Evolutionary conservation across 2,797 vertebrate genomes (phyloP).

Genomic region (Champsocephalus esox): DNA sequence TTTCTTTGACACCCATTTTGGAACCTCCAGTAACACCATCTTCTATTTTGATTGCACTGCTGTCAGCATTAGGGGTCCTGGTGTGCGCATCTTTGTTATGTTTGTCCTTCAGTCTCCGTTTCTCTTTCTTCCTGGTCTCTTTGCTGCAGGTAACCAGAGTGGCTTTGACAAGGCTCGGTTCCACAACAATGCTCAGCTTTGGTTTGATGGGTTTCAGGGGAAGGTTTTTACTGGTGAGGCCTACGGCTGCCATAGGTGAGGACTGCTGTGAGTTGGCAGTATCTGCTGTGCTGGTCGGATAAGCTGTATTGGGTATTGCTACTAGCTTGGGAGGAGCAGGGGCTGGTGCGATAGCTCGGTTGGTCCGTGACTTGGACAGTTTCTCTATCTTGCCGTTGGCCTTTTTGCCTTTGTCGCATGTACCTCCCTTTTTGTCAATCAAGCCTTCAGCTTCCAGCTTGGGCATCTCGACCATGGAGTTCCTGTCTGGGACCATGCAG

Average conservation of each 20-base stretch:
- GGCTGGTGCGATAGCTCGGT: conserved; percentile 92
- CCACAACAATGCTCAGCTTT: conserved; percentile 94
- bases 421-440: conserved; percentile 92
- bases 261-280: conserved; percentile 84
- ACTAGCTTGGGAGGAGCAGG: conserved; percentile 95
- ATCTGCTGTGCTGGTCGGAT: conserved; percentile 87
- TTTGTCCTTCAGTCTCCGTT: conserved; percentile 94
- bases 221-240: conserved; percentile 94
- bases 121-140: conserved; percentile 97
- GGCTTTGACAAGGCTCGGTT: conserved; percentile 92
- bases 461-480: conserved; percentile 93
- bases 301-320: conserved; percentile 93
- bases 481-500: conserved; percentile 90
- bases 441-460: conserved; percentile 96
- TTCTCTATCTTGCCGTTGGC: conserved; percentile 93
- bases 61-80: conserved; percentile 88
- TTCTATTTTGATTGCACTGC: conserved; percentile 75
- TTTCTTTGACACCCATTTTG: conserved; percentile 87
- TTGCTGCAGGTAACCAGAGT: conserved; percentile 91
- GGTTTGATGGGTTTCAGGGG: conserved; percentile 97
- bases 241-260: conserved; percentile 89
- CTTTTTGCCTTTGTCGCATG: conserved; percentile 90
- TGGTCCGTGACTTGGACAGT: conserved; percentile 93
- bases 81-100: conserved; percentile 87
- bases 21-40: conserved; percentile 56